phyloP scores from a whole-genome alignment of 2,113 vertebrate genomes.

The Apodemus sylvaticus region DNA sequence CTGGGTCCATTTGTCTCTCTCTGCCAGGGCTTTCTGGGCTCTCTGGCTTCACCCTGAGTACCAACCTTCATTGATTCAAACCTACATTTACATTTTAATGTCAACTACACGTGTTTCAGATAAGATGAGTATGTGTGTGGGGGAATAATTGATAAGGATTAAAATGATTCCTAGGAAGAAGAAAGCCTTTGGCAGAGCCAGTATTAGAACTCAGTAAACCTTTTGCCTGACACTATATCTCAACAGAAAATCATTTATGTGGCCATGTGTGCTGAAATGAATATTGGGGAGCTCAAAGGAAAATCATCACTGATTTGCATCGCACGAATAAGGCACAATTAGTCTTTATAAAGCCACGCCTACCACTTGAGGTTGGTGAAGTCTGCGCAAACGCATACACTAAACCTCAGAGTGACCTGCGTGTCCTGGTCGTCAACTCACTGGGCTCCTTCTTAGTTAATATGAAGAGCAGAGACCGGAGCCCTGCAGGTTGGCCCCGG shows the following conservation, averaged over 20 bases:
- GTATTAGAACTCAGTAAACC: neutral
- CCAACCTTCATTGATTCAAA: conserved; percentile 34
- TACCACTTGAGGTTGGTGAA: neutral
- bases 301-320: neutral
- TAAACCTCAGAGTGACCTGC: neutral
- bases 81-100: neutral
- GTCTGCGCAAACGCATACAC: neutral
- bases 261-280: neutral
- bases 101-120: neutral
- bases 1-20: conserved; percentile 37
- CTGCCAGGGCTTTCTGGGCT: conserved; percentile 30
- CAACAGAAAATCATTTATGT: conserved; percentile 14
- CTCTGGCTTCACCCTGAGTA: conserved; percentile 14
- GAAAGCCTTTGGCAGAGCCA: neutral
- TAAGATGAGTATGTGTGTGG: neutral
- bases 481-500: neutral
- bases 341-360: neutral
- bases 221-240: neutral
- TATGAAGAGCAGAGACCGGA: neutral
- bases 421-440: neutral
- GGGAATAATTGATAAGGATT: conserved; percentile 18
- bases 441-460: neutral
- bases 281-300: neutral
- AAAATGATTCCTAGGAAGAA: conserved; percentile 6
- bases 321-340: neutral